A percentile compares a stretch with the other conserved stretches of the same genome.
phyloP scores from a whole-genome alignment of 1,140 invertebrate genomes.

The Episyrphus balteatus region DNA sequence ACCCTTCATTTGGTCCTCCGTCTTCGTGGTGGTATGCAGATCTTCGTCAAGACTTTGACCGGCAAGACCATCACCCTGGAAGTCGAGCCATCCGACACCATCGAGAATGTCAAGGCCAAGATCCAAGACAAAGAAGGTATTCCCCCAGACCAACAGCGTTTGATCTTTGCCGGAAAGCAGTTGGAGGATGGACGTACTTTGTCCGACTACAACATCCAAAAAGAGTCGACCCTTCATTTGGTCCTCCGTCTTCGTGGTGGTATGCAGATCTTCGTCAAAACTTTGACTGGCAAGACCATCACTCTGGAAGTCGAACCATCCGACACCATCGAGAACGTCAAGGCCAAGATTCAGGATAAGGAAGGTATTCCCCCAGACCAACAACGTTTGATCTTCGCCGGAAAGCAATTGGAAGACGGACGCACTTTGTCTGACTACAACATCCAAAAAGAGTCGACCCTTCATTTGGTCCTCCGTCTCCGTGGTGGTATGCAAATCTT shows the following conservation, averaged over 20 bases:
- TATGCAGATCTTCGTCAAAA: conserved; percentile 66
- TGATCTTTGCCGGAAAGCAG: conserved; percentile 86
- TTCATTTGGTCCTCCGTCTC: conserved; percentile 71
- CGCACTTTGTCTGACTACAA: conserved; percentile 53
- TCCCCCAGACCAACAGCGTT: conserved; percentile 72
- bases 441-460: conserved; percentile 79
- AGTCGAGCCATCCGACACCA: conserved; percentile 78
- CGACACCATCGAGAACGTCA: conserved; percentile 67
- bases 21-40: conserved; percentile 82
- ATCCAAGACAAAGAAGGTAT: conserved; percentile 82
- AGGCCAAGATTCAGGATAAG: conserved; percentile 66
- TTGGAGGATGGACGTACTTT: conserved; percentile 82
- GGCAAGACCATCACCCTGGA: conserved; percentile 88
- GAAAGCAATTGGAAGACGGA: conserved; percentile 61
- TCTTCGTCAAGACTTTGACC: conserved; percentile 83
- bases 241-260: conserved; percentile 70
- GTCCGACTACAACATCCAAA: conserved; percentile 86
- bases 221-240: conserved; percentile 80
- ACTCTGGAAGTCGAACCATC: conserved; percentile 61
- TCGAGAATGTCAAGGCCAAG: conserved; percentile 85
- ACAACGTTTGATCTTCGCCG: conserved; percentile 55
- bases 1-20: conserved; percentile 77
- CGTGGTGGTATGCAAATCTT: conserved; percentile 84
- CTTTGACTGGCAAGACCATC: conserved; percentile 61
- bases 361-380: conserved; percentile 56